Conservation (phyloP, 2,888 invertebrate genomes). For the Phyllotreta striolata region DNA sequence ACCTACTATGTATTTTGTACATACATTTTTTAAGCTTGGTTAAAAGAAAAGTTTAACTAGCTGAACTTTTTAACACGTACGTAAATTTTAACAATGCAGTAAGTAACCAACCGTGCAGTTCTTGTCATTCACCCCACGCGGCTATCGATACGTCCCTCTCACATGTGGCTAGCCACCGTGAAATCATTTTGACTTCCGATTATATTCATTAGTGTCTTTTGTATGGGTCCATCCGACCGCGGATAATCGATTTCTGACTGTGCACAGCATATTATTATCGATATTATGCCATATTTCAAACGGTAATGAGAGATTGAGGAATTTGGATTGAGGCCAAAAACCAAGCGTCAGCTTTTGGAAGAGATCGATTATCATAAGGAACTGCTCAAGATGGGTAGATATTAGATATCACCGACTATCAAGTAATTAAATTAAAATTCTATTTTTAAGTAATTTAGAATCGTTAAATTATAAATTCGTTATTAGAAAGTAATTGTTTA, state of each 20-base stretch:
- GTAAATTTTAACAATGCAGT: no score
- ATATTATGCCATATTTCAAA: conserved; percentile 41
- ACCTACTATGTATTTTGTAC: no score
- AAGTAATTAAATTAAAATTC: no score
- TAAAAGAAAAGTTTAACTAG: no score
- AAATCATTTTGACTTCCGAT: conserved; percentile 52
- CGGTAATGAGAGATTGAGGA: conserved; percentile 26
- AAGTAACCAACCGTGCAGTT: conserved; percentile 12
- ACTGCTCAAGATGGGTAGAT: no score
- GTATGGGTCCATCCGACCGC: conserved; percentile 47
- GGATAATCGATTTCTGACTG: conserved; percentile 48
- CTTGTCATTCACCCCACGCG: conserved; percentile 19
- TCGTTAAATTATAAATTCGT: no score
- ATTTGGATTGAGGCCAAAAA: background rate
- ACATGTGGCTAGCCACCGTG: conserved; percentile 47
- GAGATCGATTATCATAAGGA: no score
- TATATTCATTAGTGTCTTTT: conserved; percentile 52
- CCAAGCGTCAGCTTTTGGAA: no score
- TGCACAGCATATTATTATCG: conserved; percentile 45
- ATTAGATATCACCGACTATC: no score
- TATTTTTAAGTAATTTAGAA: no score
- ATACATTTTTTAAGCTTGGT: no score
- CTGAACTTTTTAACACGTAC: background rate
- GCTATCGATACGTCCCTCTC: conserved; percentile 28
- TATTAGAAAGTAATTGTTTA: no score